Percentiles rank a stretch among this genome's conserved stretches.
These are phyloP conservation scores for Opisthocomus hoazin DNA, from an alignment of 2,113 vertebrate species.

Conservation along the genomic window DNA sequence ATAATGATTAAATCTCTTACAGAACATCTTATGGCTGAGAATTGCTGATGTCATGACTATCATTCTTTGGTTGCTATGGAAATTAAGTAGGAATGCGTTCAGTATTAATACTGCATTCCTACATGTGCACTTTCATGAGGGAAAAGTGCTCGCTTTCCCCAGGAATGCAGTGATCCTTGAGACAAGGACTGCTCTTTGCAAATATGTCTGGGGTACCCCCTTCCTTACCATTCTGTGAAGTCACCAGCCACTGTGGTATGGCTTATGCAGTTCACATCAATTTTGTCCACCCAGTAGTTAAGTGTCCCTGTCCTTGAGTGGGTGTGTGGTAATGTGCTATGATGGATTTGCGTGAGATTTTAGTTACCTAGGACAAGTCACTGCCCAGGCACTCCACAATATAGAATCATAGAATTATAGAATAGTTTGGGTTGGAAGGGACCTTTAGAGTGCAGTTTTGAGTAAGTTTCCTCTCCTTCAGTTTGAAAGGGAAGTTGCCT, in stretches of 20 bases:
- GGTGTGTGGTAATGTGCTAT: background rate
- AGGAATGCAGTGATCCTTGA: background rate
- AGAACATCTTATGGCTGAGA: constrained; percentile 1
- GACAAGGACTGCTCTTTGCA: background rate
- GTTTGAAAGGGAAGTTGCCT: background rate
- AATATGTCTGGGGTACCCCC: too few species aligned
- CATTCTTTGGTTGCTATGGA: constrained; percentile 35
- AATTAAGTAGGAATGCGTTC: constrained; percentile 30
- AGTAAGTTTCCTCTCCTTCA: background rate
- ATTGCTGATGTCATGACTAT: background rate
- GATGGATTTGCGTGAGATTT: background rate
- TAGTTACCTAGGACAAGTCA: rapidly evolving
- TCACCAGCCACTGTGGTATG: background rate
- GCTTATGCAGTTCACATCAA: background rate
- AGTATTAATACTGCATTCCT: constrained; percentile 30
- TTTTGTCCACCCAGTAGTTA: background rate
- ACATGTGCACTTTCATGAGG: background rate
- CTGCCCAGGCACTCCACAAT: background rate
- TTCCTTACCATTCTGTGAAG: background rate
- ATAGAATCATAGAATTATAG: too few species aligned
- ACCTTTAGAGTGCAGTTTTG: too few species aligned
- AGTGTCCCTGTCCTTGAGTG: background rate
- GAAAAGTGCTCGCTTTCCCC: background rate
- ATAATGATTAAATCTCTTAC: background rate
- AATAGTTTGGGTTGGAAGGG: too few species aligned